Base-by-base conservation (phyloP, 1,140 invertebrate genomes). In the Varroa destructor region DNA sequence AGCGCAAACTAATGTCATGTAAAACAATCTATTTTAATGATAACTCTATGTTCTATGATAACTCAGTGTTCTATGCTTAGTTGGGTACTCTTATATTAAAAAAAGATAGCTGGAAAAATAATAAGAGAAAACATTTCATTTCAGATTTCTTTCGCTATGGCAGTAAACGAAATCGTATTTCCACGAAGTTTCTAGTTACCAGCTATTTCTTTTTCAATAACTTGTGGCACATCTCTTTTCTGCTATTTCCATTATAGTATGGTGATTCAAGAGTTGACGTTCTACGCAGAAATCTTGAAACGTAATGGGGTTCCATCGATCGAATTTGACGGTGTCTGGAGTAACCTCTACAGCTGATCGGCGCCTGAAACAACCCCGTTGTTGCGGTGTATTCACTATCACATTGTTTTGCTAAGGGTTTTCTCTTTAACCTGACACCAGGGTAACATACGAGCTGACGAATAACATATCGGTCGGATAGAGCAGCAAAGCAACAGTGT, bases 261-360 rank as follows among this genome's bases (percentile, higher is more conserved):
- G 74, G 93, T 97, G 2, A 94, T 89, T 43, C 91, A 91, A 42
- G 94, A 98, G 84, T 82, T 97, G 76, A 91, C 89, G 64, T 97
- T 96, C 83, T 98, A 97, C 81, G 84, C 93, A 73, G 89, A 95
- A 81, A 94, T 90, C 75, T 83, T 97, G 74, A 87, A 89, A 78
- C 14, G 61, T 2, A 67, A 67, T 37, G 61, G 61, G 10, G 61
- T 67, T 67, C 61, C 61, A 36, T 67, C 61, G 61, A 67, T 67
- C 36, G 61, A 67, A 40, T 67, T 67, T 46, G 61, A 67, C 14
- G 61, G 61, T 37, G 61, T 67, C 12, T 67, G 61, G 61, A 67
- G 46, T 40, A 40, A 67, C 37, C 61, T 67, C 37, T 67, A 67
- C 36, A 43, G 61, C 40, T 67, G 37, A 42, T 58, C 25, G 57